Evolutionary conservation across 2,888 invertebrate species (phyloP).

Genomic region (Anarsia innoxiella): DNA sequence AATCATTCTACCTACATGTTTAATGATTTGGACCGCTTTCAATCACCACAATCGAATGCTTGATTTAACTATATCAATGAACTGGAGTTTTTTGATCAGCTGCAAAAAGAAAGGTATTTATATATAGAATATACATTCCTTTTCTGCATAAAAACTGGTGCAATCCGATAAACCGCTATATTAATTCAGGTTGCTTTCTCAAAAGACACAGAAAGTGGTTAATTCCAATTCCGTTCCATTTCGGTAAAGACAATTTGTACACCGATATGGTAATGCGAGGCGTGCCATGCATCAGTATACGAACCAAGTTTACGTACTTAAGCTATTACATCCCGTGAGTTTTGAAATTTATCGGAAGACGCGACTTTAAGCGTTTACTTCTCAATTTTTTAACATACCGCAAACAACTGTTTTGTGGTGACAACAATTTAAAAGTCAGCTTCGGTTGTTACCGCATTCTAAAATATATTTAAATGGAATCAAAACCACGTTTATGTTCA

Average conservation of each 20-base stretch:
- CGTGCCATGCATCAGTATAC: slow-evolving; percentile 7
- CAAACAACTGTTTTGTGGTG: slow-evolving; percentile 39
- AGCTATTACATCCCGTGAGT: slow-evolving; percentile 23
- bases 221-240: slow-evolving; percentile 11
- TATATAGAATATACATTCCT: slow-evolving; percentile 33
- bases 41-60: slow-evolving; percentile 37
- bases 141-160: slow-evolving; percentile 30
- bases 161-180: slow-evolving; percentile 36
- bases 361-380: slow-evolving; percentile 30
- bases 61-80: slow-evolving; percentile 33
- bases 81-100: slow-evolving; percentile 19
- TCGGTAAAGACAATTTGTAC: slow-evolving; percentile 10
- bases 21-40: slow-evolving; percentile 45
- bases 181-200: slow-evolving; percentile 47
- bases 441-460: slow-evolving; percentile 14
- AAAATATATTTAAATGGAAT: slow-evolving; percentile 6
- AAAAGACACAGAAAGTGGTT: slow-evolving; percentile 20
- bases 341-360: slow-evolving; percentile 35
- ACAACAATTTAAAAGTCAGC: slow-evolving; percentile 30
- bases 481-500: slow-evolving; percentile 2
- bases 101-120: no score
- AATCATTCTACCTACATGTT: slow-evolving; percentile 44
- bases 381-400: slow-evolving; percentile 42
- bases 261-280: slow-evolving; percentile 10
- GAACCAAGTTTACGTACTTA: no score